phyloP scores from a whole-genome alignment of 2,888 invertebrate genomes.

The Athetis lepigone region DNA sequence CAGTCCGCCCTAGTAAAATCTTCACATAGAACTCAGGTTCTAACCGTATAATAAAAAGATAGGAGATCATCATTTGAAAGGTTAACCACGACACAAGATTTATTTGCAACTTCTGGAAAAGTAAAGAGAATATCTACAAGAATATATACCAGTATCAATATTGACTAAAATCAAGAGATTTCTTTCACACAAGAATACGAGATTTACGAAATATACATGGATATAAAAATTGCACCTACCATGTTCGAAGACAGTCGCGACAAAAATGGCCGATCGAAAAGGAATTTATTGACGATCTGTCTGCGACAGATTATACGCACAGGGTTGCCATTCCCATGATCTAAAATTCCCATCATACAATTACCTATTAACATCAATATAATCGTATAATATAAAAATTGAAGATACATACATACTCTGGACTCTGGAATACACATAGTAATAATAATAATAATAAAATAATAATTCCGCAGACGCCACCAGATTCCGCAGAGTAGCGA shows the following conservation, averaged over 20 bases:
- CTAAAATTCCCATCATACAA: slow-evolving; percentile 13
- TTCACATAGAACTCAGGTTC: slow-evolving; percentile 92
- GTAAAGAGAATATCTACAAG: slow-evolving; percentile 14
- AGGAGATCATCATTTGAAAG: slow-evolving; percentile 92
- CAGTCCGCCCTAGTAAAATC: slow-evolving; percentile 95
- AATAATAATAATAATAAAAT: no score
- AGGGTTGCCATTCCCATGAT: slow-evolving; percentile 11
- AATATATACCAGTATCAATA: neutral
- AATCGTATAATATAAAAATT: no score
- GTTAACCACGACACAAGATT: slow-evolving; percentile 26
- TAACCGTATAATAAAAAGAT: slow-evolving; percentile 92
- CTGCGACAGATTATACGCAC: neutral
- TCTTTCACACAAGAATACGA: neutral
- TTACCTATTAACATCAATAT: no score
- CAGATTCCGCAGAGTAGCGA: no score
- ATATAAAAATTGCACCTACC: slow-evolving; percentile 74
- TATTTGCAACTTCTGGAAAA: no score
- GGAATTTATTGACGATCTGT: slow-evolving; percentile 14
- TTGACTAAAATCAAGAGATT: neutral
- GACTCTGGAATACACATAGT: no score
- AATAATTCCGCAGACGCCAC: no score
- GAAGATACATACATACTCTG: no score
- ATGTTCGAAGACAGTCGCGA: slow-evolving; percentile 82
- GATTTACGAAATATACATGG: slow-evolving; percentile 28
- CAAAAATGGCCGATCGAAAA: slow-evolving; percentile 83